phyloP scores from a whole-genome alignment of 2,888 invertebrate species.

The Lasioglossum marginatum region DNA sequence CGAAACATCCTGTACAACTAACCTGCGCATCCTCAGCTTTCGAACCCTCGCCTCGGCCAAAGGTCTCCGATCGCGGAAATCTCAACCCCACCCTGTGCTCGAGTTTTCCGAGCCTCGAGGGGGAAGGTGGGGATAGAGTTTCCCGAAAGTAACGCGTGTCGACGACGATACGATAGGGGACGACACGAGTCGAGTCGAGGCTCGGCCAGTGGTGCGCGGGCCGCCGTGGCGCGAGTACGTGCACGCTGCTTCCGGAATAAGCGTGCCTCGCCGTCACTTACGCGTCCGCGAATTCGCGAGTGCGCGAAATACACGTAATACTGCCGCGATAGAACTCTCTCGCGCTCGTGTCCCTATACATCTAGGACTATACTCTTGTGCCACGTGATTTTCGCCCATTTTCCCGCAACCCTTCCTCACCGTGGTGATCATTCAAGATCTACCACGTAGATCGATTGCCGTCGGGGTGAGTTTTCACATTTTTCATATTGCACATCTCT shows the following conservation, averaged over 20 bases:
- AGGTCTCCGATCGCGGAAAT: conserved; percentile 10
- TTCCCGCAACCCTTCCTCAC: neutral
- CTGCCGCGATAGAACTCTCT: neutral
- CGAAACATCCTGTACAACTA: too few species aligned
- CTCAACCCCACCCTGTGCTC: neutral
- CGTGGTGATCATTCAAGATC: neutral
- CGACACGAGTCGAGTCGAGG: conserved; percentile 61
- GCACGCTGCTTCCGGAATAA: conserved; percentile 20
- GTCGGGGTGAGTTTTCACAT: neutral
- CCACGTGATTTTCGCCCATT: neutral
- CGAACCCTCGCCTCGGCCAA: neutral
- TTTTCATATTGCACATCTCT: neutral
- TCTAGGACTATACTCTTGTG: neutral
- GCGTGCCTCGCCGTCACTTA: neutral
- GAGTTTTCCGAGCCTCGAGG: neutral
- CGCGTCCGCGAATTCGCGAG: neutral
- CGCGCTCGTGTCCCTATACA: too few species aligned
- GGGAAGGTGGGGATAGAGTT: neutral
- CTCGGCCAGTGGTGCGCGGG: conserved; percentile 82
- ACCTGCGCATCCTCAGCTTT: too few species aligned
- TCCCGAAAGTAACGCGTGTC: conserved; percentile 53
- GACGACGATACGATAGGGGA: conserved; percentile 44
- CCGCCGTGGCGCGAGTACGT: conserved; percentile 80
- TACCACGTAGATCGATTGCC: neutral
- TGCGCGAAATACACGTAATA: neutral